Evolutionary conservation across 2,888 invertebrate species (phyloP).

Genomic region (Thysanoteuthis rhombus): DNA sequence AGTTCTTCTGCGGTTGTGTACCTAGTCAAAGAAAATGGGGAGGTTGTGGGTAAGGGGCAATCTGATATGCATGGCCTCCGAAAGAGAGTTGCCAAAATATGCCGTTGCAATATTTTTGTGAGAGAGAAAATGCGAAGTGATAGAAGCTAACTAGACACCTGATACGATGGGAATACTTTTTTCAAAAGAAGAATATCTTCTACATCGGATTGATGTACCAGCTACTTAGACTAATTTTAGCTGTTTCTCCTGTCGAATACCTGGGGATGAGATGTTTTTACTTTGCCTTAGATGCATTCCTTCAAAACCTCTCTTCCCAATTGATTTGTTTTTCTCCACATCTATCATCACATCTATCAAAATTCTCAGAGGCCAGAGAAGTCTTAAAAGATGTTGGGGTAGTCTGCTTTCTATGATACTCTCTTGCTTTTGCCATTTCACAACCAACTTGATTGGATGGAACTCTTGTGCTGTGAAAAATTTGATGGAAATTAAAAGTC

Average conservation of each 20-base stretch:
- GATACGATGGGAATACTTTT: background rate
- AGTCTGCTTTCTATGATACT: too few species aligned
- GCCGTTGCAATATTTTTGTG: constrained; percentile 12
- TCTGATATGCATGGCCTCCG: background rate
- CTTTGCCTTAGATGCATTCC: background rate
- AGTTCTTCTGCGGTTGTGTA: background rate
- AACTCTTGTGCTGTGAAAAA: too few species aligned
- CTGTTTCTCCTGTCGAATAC: background rate
- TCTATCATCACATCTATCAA: too few species aligned
- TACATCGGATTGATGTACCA: background rate
- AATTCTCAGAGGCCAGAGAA: too few species aligned
- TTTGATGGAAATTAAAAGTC: too few species aligned
- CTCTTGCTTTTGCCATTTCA: too few species aligned
- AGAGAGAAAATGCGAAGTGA: background rate
- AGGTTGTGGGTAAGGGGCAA: background rate
- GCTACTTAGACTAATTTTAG: background rate
- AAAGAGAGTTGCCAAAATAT: background rate
- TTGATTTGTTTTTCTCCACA: background rate
- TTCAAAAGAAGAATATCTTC: background rate
- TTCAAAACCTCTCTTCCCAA: background rate
- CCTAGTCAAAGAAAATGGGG: background rate
- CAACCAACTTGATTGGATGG: too few species aligned
- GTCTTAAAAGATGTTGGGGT: too few species aligned
- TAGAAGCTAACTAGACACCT: background rate
- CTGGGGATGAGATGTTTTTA: background rate